Conservation (phyloP, 2,888 invertebrate genomes). For the Tanytarsus gracilentus region DNA sequence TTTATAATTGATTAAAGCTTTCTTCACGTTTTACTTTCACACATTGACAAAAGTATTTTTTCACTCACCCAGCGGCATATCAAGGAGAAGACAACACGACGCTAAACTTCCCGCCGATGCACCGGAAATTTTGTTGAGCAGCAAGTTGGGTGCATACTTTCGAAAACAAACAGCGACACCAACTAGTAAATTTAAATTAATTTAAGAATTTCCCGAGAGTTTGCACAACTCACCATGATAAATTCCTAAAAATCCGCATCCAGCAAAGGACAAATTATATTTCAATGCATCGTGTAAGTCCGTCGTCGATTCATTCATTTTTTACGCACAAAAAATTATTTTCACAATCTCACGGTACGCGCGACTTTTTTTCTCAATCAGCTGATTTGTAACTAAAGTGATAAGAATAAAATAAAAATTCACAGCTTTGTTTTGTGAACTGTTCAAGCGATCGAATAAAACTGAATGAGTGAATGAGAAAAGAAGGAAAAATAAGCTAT, state of each 20-base stretch:
- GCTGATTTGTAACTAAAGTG: no score
- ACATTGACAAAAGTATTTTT: no score
- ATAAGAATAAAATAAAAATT: no score
- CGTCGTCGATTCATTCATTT: no score
- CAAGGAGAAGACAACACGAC: constrained; percentile 77
- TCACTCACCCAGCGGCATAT: constrained; percentile 73
- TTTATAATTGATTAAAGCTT: background rate
- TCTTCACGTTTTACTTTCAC: no score
- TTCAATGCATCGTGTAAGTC: background rate
- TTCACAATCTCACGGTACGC: no score
- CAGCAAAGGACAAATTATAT: constrained; percentile 88
- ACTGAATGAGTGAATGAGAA: no score
- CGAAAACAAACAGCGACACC: constrained; percentile 96
- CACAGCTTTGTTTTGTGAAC: no score
- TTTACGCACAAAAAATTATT: no score
- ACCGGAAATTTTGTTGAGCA: constrained; percentile 83
- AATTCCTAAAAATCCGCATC: constrained; percentile 97
- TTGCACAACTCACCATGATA: constrained; percentile 63
- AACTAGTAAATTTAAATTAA: constrained; percentile 41
- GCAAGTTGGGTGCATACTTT: constrained; percentile 87
- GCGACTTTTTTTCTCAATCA: no score
- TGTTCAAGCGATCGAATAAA: no score
- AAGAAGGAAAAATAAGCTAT: no score
- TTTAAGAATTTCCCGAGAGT: background rate
- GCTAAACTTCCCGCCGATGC: constrained; percentile 93